Conservation (phyloP, 1,140 invertebrate species). For the Papilio polyxenes region DNA sequence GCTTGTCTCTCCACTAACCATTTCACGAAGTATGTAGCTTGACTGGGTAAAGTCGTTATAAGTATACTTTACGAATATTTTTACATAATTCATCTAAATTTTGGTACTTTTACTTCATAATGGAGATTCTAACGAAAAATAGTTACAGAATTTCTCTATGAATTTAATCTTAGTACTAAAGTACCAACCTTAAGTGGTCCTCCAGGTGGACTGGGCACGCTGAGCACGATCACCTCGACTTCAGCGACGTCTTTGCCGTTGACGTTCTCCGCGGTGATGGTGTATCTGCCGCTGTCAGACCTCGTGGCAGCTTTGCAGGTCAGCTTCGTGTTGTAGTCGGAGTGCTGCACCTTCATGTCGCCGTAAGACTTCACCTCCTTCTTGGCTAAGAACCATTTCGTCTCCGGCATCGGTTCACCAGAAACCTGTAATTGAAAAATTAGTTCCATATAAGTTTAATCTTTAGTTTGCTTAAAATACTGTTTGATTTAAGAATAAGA, state of each 20-base stretch:
- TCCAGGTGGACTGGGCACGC: constrained; percentile 93
- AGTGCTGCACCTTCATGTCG: constrained; percentile 88
- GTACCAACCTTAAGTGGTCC: constrained; percentile 89
- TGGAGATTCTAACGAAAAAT: no score
- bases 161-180: constrained; percentile 15
- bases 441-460: background rate
- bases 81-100: no score
- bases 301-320: constrained; percentile 92
- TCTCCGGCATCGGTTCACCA: constrained; percentile 94
- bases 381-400: constrained; percentile 91
- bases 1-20: no score
- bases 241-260: constrained; percentile 96
- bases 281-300: constrained; percentile 94
- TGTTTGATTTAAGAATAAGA: no score
- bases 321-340: constrained; percentile 95
- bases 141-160: no score
- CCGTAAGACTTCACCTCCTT: constrained; percentile 87
- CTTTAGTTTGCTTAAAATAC: no score
- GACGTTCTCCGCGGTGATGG: constrained; percentile 94
- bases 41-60: no score
- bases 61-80: no score
- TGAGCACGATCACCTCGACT: constrained; percentile 95
- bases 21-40: no score
- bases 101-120: no score
- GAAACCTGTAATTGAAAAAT: constrained; percentile 81